These are phyloP conservation scores for Callyntrura sp. DNA, from an alignment of 2,888 invertebrate genomes.

Conservation along the genomic window DNA sequence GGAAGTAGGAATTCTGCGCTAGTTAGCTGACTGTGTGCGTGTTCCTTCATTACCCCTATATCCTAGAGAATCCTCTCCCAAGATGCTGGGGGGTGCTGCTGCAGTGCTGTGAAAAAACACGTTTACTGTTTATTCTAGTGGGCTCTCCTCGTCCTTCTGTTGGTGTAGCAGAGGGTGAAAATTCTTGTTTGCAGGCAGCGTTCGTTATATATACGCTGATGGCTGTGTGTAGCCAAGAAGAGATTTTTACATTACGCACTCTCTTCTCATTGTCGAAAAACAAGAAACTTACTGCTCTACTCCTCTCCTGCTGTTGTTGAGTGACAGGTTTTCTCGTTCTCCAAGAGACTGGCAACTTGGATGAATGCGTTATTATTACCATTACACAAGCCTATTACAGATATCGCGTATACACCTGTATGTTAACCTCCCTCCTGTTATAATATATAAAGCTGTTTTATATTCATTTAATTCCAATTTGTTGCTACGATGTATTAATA, in stretches of 20 bases:
- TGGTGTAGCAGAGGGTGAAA: background rate
- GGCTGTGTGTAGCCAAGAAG: background rate
- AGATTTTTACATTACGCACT: conserved; percentile 14
- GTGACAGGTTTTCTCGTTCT: conserved; percentile 68
- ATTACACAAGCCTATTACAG: background rate
- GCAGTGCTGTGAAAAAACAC: background rate
- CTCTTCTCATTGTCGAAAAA: background rate
- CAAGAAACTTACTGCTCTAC: conserved; percentile 29
- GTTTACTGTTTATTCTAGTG: background rate
- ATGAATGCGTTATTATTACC: background rate
- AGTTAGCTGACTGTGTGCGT: background rate
- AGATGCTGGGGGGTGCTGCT: background rate
- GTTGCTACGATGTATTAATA: conserved; percentile 44
- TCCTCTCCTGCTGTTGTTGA: conserved; percentile 57
- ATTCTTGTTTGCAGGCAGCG: conserved; percentile 28
- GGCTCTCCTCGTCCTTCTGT: conserved; percentile 1
- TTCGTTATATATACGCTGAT: background rate
- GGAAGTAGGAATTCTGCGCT: background rate
- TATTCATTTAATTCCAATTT: conserved; percentile 58
- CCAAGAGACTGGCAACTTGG: background rate
- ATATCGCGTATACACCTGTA: background rate
- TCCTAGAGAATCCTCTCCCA: background rate
- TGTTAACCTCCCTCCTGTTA: conserved; percentile 2
- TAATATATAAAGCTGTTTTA: conserved; percentile 53
- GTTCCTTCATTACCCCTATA: conserved; percentile 30